A percentile compares a stretch with the other conserved stretches of the same genome.
These are phyloP conservation scores for Crax fasciolata DNA, from an alignment of 2,797 vertebrate genomes.

Conservation along the genomic window DNA sequence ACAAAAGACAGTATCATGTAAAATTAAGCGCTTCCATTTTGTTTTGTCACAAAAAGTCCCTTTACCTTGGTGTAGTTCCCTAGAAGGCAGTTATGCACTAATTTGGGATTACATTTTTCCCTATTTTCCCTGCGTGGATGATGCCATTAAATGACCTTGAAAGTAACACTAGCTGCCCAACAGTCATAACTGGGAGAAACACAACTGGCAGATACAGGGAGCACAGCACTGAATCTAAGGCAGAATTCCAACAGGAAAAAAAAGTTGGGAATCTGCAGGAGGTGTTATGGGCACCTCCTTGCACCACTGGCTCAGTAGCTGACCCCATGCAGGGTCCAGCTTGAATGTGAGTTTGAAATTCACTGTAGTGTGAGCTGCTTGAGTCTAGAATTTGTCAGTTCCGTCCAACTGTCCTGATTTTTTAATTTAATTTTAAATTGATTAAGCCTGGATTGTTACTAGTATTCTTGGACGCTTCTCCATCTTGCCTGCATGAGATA, in stretches of 20 bases:
- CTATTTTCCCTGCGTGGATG: background rate
- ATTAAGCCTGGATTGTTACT: background rate
- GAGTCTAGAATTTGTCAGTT: background rate
- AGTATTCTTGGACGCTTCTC: background rate
- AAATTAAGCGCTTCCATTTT: background rate
- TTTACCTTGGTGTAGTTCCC: background rate
- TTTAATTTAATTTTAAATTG: background rate
- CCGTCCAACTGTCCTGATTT: background rate
- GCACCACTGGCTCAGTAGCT: background rate
- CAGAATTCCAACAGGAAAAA: background rate
- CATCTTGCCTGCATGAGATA: background rate
- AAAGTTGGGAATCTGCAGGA: background rate
- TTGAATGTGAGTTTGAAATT: background rate
- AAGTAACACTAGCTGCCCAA: background rate
- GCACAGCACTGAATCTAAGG: background rate
- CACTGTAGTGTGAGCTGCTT: background rate
- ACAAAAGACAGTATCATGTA: background rate
- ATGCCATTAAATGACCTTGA: background rate
- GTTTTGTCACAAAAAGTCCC: background rate
- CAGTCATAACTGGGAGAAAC: background rate
- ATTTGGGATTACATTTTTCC: background rate
- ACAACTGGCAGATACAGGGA: background rate
- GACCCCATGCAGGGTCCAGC: background rate
- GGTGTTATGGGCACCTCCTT: background rate
- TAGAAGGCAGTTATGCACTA: background rate